phyloP scores from a whole-genome alignment of 2,888 invertebrate genomes.

The Lycaena phlaeas region DNA sequence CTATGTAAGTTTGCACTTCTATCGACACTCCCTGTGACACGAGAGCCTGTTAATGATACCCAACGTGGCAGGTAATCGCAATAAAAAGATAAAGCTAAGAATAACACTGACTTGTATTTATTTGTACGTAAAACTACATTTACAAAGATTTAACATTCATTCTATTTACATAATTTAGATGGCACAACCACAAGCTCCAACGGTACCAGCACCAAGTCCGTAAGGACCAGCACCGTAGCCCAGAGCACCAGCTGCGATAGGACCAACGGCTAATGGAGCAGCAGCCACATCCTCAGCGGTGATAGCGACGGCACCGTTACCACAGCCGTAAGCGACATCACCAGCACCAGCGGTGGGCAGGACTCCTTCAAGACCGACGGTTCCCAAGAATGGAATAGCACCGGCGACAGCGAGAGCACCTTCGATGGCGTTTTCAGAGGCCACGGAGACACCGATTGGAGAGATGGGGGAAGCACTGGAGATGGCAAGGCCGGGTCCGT shows the following conservation, averaged over 20 bases:
- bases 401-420: constrained; percentile 25
- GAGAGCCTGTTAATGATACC: too few relatives aligned
- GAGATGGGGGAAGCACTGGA: constrained; percentile 27
- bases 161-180: too few relatives aligned
- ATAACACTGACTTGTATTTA: too few relatives aligned
- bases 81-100: too few relatives aligned
- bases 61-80: too few relatives aligned
- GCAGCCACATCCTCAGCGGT: constrained; percentile 19
- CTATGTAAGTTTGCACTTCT: too few relatives aligned
- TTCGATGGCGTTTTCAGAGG: constrained; percentile 30
- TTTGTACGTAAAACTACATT: too few relatives aligned
- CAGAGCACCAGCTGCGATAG: constrained; percentile 15
- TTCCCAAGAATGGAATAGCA: constrained; percentile 26
- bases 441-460: constrained; percentile 24
- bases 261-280: constrained; percentile 15
- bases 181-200: constrained; percentile 13
- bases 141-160: too few relatives aligned
- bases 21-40: too few relatives aligned
- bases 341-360: constrained; percentile 31
- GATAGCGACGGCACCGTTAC: constrained; percentile 23
- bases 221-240: constrained; percentile 13
- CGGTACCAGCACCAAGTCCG: constrained; percentile 13
- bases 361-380: constrained; percentile 29
- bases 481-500: constrained; percentile 18
- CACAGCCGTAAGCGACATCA: constrained; percentile 26